These are phyloP conservation scores for Myoxocephalus aenaeus DNA, from an alignment of 2,797 vertebrate genomes.

Conservation along the genomic window DNA sequence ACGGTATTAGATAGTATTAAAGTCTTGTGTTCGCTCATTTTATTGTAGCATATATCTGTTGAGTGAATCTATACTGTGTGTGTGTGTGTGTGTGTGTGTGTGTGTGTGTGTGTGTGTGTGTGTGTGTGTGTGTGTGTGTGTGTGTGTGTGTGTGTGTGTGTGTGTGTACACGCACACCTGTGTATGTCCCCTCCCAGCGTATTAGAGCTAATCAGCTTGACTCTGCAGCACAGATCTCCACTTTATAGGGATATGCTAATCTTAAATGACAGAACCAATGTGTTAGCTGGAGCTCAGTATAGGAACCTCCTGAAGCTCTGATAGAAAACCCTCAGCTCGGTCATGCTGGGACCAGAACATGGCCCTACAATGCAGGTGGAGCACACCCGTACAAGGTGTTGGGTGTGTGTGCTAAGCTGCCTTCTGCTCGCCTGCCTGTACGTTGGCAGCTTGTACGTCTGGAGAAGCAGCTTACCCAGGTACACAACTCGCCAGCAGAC, in stretches of 20 bases:
- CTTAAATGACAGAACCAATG: conserved; percentile 35
- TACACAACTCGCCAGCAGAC: conserved; percentile 8
- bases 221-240: conserved; percentile 23
- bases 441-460: conserved; percentile 88
- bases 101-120: neutral
- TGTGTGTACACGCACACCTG: neutral
- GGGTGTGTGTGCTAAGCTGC: conserved; percentile 83
- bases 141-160: conserved; percentile 2
- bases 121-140: neutral
- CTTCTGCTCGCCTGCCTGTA: conserved; percentile 85
- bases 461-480: conserved; percentile 80
- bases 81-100: conserved; percentile 2
- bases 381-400: conserved; percentile 61
- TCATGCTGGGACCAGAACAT: conserved; percentile 30
- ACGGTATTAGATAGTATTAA: no score
- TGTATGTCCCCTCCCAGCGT: neutral
- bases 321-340: neutral
- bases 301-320: conserved; percentile 5
- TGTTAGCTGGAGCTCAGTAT: neutral
- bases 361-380: neutral
- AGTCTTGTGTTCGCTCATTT: neutral
- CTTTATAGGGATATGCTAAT: conserved; percentile 36
- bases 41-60: neutral
- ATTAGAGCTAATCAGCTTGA: conserved; percentile 58
- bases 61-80: neutral